Base-by-base conservation (phyloP, 2,797 vertebrate genomes). In the Oreochromis grahami region DNA sequence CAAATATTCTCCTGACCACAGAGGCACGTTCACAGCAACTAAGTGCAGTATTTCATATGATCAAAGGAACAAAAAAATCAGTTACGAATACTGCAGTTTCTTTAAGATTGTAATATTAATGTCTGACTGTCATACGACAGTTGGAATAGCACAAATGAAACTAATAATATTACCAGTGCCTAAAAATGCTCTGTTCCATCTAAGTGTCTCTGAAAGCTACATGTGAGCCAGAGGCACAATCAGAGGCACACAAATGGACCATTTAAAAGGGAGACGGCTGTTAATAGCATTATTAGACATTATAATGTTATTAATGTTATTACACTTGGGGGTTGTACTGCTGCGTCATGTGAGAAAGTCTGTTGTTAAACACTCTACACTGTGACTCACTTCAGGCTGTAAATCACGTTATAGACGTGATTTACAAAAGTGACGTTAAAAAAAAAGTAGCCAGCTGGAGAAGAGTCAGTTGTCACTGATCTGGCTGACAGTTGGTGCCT, bases 401-500 rank as follows among this genome's bases (percentile, higher is more conserved):
- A 87, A 83, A 84, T 86, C 82, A 85, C 34, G 41, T 82, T 84
- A 79, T 84, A 79, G 51, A 84, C 0, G 19, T 63, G 60, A 63
- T 63, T 63, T 63, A 63, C 72, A 78, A 79, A 84, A 81, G 80
- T 76, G 43, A 80, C n/a, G 84, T 79, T 24, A n/a, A 82, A 80
- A 78, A 34, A 82, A 86, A 85, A 78, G 26, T 84, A 52, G 85
- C 89, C 87, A 90, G 84, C 82, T 90, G 87, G 86, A 91, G 81
- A 89, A 15, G 85, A 91, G 65, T 88, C 83, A 86, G 53, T 86
- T 90, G 82, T 91, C 84, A 80, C 78, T 84, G 88, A 88, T 88
- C 85, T 87, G 81, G 77, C 53, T 84, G 86, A 91, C 92, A 90
- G 87, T 87, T 91, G 87, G 90, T 86, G 84, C 60, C 85, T 36